Percentiles rank a stretch among this genome's conserved stretches.
These are phyloP conservation scores for Pseudomugil gertrudae DNA, from an alignment of 2,797 vertebrate species.

Conservation along the genomic window DNA sequence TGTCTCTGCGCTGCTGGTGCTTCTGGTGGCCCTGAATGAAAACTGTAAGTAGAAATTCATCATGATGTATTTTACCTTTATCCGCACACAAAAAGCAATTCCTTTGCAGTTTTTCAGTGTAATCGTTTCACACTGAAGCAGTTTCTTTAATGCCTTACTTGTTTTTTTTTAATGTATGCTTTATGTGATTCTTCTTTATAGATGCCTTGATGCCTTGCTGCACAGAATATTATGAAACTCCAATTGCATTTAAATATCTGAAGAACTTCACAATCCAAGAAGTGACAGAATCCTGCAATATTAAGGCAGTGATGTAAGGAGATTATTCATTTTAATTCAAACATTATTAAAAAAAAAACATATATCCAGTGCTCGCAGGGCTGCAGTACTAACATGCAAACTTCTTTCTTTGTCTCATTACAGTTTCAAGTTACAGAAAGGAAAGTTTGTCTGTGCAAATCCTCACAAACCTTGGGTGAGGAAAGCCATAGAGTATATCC, in stretches of 20 bases:
- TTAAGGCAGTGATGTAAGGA: slow-evolving; percentile 67
- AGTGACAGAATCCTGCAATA: slow-evolving; percentile 46
- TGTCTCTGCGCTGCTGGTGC: slow-evolving; percentile 42
- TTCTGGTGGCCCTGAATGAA: slow-evolving; percentile 43
- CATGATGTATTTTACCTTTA: not conserved
- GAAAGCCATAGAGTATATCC: slow-evolving; percentile 1
- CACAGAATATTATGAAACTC: slow-evolving; percentile 30
- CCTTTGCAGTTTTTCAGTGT: not conserved
- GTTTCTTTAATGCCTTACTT: not conserved
- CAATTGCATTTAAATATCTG: slow-evolving; percentile 26
- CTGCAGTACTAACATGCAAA: not conserved
- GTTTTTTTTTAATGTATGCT: not conserved
- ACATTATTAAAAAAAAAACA: not conserved
- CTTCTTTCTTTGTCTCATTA: slow-evolving; percentile 10
- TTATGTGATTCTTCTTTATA: slow-evolving; percentile 33
- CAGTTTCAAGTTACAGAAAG: slow-evolving; percentile 58
- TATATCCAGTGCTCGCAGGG: not conserved
- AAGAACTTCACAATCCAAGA: slow-evolving; percentile 47
- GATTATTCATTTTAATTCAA: not conserved
- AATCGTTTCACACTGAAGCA: not conserved
- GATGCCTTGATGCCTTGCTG: slow-evolving; percentile 51
- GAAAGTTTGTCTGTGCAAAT: slow-evolving; percentile 49
- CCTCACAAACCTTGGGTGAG: slow-evolving; percentile 47
- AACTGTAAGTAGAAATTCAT: slow-evolving; percentile 56
- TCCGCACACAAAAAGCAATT: not conserved